Evolutionary conservation across 2,113 vertebrate genomes (phyloP).

Genomic region (Oplegnathus fasciatus): DNA sequence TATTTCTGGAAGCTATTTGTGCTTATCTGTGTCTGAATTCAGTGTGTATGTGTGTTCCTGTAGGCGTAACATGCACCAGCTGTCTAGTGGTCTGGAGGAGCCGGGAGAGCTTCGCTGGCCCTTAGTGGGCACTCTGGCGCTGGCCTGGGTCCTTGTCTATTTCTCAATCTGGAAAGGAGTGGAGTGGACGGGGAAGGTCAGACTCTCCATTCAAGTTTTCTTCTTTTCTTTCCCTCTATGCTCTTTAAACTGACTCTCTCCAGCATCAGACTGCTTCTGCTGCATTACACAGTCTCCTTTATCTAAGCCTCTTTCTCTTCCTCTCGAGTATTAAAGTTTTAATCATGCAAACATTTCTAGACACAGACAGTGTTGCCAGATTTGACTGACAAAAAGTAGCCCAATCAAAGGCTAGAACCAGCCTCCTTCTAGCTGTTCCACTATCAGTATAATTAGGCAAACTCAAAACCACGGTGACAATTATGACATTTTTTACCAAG

Average conservation of each 20-base stretch:
- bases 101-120: slow-evolving; percentile 90
- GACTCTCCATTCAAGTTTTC: not conserved
- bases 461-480: no score
- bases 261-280: not conserved
- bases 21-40: slow-evolving; percentile 4
- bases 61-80: slow-evolving; percentile 93
- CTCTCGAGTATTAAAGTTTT: slow-evolving; percentile 3
- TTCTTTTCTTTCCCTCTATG: not conserved
- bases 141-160: slow-evolving; percentile 94
- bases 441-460: no score
- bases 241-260: not conserved
- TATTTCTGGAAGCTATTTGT: not conserved
- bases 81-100: slow-evolving; percentile 88
- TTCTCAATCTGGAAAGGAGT: slow-evolving; percentile 97
- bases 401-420: no score
- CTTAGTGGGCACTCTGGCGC: slow-evolving; percentile 88
- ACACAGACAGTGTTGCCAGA: no score
- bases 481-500: no score
- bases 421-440: no score
- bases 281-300: not conserved
- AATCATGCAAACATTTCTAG: not conserved
- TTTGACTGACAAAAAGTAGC: no score
- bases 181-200: slow-evolving; percentile 95
- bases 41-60: slow-evolving; percentile 29
- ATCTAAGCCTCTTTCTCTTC: not conserved